These are phyloP conservation scores for Drosophila anomelani DNA, from an alignment of 2,888 invertebrate species.

Conservation along the genomic window DNA sequence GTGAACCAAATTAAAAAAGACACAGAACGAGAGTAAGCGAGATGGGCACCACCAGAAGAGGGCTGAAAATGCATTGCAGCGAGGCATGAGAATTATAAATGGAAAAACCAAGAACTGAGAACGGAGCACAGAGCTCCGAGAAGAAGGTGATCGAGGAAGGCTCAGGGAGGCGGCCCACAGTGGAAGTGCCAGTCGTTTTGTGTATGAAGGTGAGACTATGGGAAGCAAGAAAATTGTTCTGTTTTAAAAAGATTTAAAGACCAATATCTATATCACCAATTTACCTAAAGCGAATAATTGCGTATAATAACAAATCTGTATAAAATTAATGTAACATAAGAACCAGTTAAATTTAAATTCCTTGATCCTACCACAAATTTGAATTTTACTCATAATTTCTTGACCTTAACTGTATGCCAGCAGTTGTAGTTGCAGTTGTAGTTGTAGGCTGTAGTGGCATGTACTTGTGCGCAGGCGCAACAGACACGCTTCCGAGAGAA, in stretches of 20 bases:
- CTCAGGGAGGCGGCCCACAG: slow-evolving; percentile 19
- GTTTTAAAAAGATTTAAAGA: not conserved
- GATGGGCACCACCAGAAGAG: slow-evolving; percentile 9
- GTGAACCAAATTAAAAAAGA: slow-evolving; percentile 79
- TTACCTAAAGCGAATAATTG: too few species aligned
- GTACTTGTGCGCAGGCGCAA: slow-evolving; percentile 70
- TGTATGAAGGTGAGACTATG: slow-evolving; percentile 4
- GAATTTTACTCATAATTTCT: not conserved
- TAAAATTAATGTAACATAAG: not conserved
- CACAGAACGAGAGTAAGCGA: slow-evolving; percentile 48
- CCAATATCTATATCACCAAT: not conserved
- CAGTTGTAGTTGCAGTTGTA: slow-evolving; percentile 9
- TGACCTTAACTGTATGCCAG: slow-evolving; percentile 16
- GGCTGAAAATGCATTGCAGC: slow-evolving; percentile 63
- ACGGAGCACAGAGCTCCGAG: not conserved
- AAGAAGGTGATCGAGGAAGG: slow-evolving; percentile 27
- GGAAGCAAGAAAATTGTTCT: not conserved
- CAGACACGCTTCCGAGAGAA: slow-evolving; percentile 50
- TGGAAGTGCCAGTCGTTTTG: slow-evolving; percentile 34
- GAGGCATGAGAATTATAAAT: slow-evolving; percentile 78
- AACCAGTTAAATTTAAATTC: not conserved
- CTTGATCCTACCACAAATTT: not conserved
- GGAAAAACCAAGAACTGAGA: slow-evolving; percentile 37
- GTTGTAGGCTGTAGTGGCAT: slow-evolving; percentile 13
- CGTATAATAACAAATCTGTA: too few species aligned